Evolutionary conservation across 2,797 vertebrate genomes (phyloP).

Genomic region (Amblyraja radiata): DNA sequence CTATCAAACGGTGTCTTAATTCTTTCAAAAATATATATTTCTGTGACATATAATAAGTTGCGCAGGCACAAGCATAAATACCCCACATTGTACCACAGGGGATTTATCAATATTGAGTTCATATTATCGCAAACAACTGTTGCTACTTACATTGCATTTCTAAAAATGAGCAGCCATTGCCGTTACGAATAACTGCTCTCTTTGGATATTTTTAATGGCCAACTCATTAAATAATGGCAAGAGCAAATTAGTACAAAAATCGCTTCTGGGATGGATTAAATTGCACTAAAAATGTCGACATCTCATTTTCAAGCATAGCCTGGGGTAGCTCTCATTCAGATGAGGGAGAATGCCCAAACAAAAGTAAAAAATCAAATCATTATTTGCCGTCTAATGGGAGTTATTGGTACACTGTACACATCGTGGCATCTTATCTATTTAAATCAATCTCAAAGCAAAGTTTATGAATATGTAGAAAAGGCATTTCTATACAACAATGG

Average conservation of each 20-base stretch:
- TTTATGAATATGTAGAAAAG: not conserved
- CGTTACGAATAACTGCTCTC: not conserved
- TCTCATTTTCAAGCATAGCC: not conserved
- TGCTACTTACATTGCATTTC: not conserved
- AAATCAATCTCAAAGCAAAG: not conserved
- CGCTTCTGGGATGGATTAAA: not conserved
- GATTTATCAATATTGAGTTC: not conserved
- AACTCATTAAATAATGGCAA: not conserved
- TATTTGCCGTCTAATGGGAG: not conserved
- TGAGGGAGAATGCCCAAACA: not conserved
- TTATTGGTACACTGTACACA: not conserved
- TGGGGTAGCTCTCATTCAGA: not conserved
- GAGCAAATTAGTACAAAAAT: not conserved
- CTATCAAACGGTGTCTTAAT: too few relatives aligned
- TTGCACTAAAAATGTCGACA: not conserved
- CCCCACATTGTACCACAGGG: not conserved
- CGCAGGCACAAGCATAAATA: not conserved
- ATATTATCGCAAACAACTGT: not conserved
- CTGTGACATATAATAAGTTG: not conserved
- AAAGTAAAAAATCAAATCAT: not conserved
- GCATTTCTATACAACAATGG: not conserved
- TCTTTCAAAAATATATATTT: too few relatives aligned
- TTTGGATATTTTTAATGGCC: constrained; percentile 1
- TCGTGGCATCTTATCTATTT: not conserved
- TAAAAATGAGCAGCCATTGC: not conserved